phyloP scores from a whole-genome alignment of 2,888 invertebrate species.

The Drosophila conformis region DNA sequence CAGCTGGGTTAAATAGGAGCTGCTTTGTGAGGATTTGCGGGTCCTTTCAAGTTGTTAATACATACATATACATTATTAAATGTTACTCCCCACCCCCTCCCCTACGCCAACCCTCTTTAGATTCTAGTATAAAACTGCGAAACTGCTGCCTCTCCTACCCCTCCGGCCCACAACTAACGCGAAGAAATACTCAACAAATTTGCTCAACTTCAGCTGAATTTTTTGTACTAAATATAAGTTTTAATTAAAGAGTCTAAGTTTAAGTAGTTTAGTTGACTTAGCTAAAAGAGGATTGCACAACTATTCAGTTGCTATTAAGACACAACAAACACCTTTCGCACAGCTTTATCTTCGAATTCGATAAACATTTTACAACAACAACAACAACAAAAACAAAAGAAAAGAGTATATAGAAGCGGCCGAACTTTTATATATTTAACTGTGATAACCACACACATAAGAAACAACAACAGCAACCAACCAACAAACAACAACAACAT shows the following conservation, averaged over 20 bases:
- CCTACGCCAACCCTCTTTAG: constrained; percentile 26
- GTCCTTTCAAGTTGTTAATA: constrained; percentile 60
- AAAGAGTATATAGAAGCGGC: constrained; percentile 61
- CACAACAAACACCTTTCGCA: constrained; percentile 19
- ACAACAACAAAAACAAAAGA: constrained; percentile 39
- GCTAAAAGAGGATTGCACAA: constrained; percentile 64
- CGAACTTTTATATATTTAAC: constrained; percentile 79
- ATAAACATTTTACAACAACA: constrained; percentile 8
- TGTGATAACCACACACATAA: constrained; percentile 81
- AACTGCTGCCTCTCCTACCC: constrained; percentile 55
- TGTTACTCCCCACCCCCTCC: constrained; percentile 40
- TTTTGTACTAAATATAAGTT: constrained; percentile 69
- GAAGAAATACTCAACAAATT: constrained; percentile 67
- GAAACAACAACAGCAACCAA: constrained; percentile 14
- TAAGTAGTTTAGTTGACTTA: constrained; percentile 75
- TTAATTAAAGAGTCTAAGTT: constrained; percentile 63
- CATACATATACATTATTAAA: constrained; percentile 49
- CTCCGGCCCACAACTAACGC: constrained; percentile 43
- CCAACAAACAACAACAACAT: constrained; percentile 11
- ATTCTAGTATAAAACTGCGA: constrained; percentile 52
- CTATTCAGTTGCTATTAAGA: constrained; percentile 33
- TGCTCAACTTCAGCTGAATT: constrained; percentile 68
- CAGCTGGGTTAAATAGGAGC: constrained; percentile 1
- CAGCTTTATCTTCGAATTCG: constrained; percentile 40
- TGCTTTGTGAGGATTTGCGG: constrained; percentile 2